Percentiles rank a stretch among this genome's conserved stretches.
phyloP scores from a whole-genome alignment of 2,888 invertebrate species.

The Troglohyphantes excavatus region DNA sequence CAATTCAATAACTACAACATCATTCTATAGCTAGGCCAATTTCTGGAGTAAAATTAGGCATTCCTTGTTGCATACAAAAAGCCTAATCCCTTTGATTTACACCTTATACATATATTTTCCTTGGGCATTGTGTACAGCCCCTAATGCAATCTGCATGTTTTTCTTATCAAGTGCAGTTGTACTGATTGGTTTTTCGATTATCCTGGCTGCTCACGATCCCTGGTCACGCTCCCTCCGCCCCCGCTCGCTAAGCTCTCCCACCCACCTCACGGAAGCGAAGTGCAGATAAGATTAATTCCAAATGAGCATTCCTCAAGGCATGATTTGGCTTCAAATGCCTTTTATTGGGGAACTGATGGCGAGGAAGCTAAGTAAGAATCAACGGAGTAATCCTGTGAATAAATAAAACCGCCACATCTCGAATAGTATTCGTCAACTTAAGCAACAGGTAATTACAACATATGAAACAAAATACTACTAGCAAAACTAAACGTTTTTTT shows the following conservation, averaged over 20 bases:
- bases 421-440: too few relatives aligned
- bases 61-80: neutral
- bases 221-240: neutral
- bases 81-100: neutral
- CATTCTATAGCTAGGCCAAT: too few relatives aligned
- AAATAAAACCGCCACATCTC: neutral
- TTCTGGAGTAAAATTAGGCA: too few relatives aligned
- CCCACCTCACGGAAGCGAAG: neutral
- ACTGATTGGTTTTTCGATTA: constrained; percentile 32
- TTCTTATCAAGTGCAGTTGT: neutral
- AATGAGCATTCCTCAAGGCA: neutral
- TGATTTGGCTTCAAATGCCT: neutral
- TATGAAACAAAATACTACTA: too few relatives aligned
- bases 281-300: neutral
- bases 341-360: neutral
- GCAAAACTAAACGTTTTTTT: too few relatives aligned
- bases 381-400: neutral
- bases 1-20: too few relatives aligned
- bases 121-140: neutral
- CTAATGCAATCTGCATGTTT: constrained; percentile 33
- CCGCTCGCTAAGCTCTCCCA: neutral
- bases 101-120: neutral
- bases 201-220: neutral
- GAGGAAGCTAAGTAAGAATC: neutral
- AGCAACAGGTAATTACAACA: too few relatives aligned